phyloP scores from a whole-genome alignment of 1,140 invertebrate genomes.

The Drosophila pandora region DNA sequence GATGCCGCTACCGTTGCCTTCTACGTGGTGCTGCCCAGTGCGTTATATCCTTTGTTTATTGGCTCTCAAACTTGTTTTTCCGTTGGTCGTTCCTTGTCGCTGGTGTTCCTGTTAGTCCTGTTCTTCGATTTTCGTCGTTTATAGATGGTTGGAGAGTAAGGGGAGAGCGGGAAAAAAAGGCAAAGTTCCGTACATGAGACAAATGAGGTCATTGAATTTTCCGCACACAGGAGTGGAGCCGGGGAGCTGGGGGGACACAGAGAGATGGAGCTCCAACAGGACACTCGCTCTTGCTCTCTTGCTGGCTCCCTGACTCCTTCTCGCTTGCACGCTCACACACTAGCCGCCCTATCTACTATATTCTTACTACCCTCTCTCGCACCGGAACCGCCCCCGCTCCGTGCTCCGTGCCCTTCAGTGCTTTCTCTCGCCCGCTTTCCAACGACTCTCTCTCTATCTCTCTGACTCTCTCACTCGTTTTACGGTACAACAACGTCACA shows the following conservation, averaged over 20 bases:
- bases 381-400: constrained; percentile 59
- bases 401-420: constrained; percentile 29
- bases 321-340: constrained; percentile 22
- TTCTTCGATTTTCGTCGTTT: constrained; percentile 43
- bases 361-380: constrained; percentile 44
- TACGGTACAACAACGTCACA: constrained; percentile 67
- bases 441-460: constrained; percentile 11
- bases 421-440: constrained; percentile 7
- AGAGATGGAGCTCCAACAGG: constrained; percentile 27
- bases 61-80: constrained; percentile 28
- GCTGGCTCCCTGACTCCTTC: constrained; percentile 22
- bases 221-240: constrained; percentile 24
- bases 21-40: constrained; percentile 25
- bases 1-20: constrained; percentile 33
- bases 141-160: too few species aligned
- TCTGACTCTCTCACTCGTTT: constrained; percentile 39
- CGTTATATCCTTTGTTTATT: constrained; percentile 29
- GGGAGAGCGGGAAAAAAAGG: constrained; percentile 31
- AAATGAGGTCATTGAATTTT: constrained; percentile 82
- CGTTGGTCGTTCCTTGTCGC: constrained; percentile 40
- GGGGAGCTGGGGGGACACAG: constrained; percentile 4
- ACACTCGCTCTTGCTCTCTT: constrained; percentile 49
- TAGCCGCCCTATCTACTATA: constrained; percentile 39
- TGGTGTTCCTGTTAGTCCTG: constrained; percentile 45
- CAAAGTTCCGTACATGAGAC: constrained; percentile 70